Evolutionary conservation across 1,140 invertebrate species (phyloP).

Genomic region (Lamellibrachia luymesi): DNA sequence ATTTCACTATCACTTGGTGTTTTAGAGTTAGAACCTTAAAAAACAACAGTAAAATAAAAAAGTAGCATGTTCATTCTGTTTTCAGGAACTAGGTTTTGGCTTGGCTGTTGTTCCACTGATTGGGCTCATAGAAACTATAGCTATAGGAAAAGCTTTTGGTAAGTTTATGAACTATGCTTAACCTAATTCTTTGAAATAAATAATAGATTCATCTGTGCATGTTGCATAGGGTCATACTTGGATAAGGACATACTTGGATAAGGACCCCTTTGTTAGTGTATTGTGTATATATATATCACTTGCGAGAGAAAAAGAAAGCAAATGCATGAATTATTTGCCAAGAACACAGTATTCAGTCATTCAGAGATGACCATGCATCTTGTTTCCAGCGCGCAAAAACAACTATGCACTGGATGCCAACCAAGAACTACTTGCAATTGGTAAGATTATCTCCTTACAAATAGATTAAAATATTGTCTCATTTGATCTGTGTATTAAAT

Average conservation of each 20-base stretch:
- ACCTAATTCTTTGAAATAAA: neutral
- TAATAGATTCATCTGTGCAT: too few species aligned
- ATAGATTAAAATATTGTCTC: neutral
- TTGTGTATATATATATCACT: too few species aligned
- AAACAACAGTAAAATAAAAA: neutral
- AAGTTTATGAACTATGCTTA: conserved; percentile 22
- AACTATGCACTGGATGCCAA: conserved; percentile 52
- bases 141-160: conserved; percentile 57
- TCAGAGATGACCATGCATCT: conserved; percentile 8
- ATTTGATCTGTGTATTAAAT: neutral
- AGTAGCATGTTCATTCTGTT: neutral
- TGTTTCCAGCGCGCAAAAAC: conserved; percentile 49
- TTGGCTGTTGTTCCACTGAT: conserved; percentile 51
- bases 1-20: too few species aligned
- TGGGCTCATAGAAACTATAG: conserved; percentile 52
- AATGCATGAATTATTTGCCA: too few species aligned
- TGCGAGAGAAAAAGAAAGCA: too few species aligned
- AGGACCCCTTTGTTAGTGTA: too few species aligned
- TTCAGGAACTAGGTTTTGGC: conserved; percentile 51
- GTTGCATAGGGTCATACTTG: too few species aligned
- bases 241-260: too few species aligned
- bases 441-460: conserved; percentile 18
- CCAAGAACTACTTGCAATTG: conserved; percentile 53
- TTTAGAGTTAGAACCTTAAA: too few species aligned
- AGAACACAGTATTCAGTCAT: too few species aligned